These are phyloP conservation scores for Limnephilus marmoratus DNA, from an alignment of 2,888 invertebrate genomes.

Conservation along the genomic window DNA sequence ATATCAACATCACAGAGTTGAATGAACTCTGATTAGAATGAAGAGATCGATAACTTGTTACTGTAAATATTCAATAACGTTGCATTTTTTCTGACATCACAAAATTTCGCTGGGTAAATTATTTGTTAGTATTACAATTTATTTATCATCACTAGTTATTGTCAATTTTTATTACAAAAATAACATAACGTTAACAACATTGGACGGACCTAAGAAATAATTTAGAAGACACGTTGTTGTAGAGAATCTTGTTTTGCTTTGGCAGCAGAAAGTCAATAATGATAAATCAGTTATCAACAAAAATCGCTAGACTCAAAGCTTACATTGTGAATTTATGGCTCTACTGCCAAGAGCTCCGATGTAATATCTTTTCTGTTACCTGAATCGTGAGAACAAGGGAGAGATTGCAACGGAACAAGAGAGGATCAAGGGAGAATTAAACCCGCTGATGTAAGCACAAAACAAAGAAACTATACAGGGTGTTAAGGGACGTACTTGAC, in stretches of 20 bases:
- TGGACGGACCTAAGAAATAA: no score
- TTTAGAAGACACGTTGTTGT: background rate
- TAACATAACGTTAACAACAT: no score
- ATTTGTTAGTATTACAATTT: no score
- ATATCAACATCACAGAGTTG: background rate
- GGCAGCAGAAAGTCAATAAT: background rate
- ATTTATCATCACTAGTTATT: no score
- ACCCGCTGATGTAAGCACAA: no score
- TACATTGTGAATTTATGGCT: background rate
- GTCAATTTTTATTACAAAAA: no score
- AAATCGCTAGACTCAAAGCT: background rate
- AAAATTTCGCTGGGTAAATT: background rate
- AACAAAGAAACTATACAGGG: no score
- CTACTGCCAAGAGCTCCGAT: background rate
- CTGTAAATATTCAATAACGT: background rate
- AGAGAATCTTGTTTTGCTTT: background rate
- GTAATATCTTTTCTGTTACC: background rate
- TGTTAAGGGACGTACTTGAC: no score
- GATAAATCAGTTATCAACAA: background rate
- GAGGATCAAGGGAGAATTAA: background rate
- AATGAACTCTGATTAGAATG: background rate
- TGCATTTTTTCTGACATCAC: background rate
- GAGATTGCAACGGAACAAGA: background rate
- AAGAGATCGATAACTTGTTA: background rate
- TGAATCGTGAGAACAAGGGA: background rate